phyloP scores from a whole-genome alignment of 2,797 vertebrate genomes.

The Sparidentex hasta region DNA sequence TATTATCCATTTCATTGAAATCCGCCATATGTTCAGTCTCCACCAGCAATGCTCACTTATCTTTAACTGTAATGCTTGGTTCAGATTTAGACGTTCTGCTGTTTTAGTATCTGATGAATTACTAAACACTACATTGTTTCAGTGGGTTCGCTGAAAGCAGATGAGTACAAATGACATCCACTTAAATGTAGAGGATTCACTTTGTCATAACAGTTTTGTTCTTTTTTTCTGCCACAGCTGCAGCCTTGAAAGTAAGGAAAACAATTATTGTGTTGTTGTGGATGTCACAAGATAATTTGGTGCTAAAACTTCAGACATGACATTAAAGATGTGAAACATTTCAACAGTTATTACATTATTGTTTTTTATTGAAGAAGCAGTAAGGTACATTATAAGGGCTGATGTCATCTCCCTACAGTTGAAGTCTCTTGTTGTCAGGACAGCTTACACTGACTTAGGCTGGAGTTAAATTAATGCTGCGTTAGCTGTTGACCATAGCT shows the following conservation, averaged over 20 bases:
- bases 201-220: background rate
- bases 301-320: no score
- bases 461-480: no score
- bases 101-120: conserved; percentile 9
- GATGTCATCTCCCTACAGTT: no score
- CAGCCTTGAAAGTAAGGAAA: background rate
- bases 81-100: background rate
- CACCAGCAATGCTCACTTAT: background rate
- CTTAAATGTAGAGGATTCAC: conserved; percentile 7
- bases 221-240: background rate
- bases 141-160: background rate
- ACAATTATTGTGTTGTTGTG: background rate
- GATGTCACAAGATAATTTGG: background rate
- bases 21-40: background rate
- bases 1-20: conserved; percentile 2
- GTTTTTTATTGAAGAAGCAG: no score
- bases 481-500: no score
- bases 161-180: conserved; percentile 10
- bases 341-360: no score
- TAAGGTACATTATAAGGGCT: no score
- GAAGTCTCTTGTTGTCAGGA: background rate
- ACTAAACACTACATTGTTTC: background rate
- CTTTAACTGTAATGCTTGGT: background rate
- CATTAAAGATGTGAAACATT: no score
- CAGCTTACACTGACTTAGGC: no score